Evolutionary conservation across 2,113 vertebrate genomes (phyloP).

Genomic region (Gnathonemus longibarbis): DNA sequence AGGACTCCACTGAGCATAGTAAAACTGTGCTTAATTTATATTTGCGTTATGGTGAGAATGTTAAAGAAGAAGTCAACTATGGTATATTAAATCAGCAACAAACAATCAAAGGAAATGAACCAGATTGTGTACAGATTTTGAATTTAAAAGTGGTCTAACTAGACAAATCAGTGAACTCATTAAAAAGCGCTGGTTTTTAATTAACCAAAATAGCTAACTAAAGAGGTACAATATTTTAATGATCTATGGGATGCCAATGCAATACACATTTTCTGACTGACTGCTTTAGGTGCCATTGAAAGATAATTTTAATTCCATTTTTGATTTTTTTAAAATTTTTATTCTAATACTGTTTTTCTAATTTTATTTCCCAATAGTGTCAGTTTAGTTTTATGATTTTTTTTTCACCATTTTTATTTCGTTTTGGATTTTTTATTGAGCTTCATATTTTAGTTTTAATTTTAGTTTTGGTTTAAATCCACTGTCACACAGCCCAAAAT

Average conservation of each 20-base stretch:
- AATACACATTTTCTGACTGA: background rate
- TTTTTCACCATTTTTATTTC: background rate
- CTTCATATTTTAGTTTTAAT: background rate
- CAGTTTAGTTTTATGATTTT: background rate
- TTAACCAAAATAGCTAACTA: background rate
- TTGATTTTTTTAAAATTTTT: rapidly evolving
- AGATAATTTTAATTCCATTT: background rate
- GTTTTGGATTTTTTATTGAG: background rate
- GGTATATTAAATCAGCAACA: background rate
- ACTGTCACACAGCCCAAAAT: background rate
- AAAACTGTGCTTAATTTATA: background rate
- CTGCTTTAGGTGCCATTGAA: background rate
- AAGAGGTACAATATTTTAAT: background rate
- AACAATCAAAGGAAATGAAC: background rate
- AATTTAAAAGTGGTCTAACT: background rate
- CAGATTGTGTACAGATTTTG: constrained; percentile 40
- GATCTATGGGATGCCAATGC: background rate
- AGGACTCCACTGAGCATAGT: background rate
- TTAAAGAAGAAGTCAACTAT: background rate
- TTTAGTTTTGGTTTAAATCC: background rate
- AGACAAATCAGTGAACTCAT: background rate
- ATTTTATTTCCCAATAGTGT: background rate
- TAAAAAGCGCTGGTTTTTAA: background rate
- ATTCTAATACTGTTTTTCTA: background rate
- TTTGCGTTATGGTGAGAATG: background rate